These are phyloP conservation scores for Oryzias curvinotus DNA, from an alignment of 2,113 vertebrate species.

Conservation along the genomic window DNA sequence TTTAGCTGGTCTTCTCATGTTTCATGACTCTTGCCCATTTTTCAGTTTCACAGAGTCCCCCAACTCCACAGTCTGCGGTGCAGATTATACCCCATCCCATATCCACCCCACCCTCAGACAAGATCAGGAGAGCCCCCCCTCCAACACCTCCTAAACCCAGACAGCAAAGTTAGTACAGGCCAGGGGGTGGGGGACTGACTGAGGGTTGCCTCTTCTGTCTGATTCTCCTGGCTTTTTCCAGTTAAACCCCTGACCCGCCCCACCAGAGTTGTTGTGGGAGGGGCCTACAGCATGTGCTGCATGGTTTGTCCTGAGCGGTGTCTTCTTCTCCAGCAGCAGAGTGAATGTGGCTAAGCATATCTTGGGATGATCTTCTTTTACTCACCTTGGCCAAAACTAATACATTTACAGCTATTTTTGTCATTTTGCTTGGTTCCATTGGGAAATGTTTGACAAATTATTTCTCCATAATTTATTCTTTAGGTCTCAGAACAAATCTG, in stretches of 20 bases:
- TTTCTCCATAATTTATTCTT: too few relatives aligned
- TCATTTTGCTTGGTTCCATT: too few relatives aligned
- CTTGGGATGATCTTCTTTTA: not conserved
- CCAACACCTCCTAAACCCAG: conserved; percentile 84
- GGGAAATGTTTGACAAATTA: too few relatives aligned
- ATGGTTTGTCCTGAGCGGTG: conserved; percentile 53
- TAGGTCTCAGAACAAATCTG: too few relatives aligned
- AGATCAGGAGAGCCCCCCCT: conserved; percentile 80
- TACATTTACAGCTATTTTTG: too few relatives aligned
- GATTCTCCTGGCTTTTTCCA: conserved; percentile 29
- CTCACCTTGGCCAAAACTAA: too few relatives aligned
- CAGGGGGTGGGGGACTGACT: conserved; percentile 16
- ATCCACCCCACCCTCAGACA: conserved; percentile 77
- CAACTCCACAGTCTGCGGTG: conserved; percentile 68
- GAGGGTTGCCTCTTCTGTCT: conserved; percentile 65
- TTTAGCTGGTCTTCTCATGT: conserved; percentile 35
- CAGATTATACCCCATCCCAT: conserved; percentile 76
- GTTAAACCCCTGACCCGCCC: conserved; percentile 20
- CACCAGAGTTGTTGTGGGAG: conserved; percentile 9
- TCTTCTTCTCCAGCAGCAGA: conserved; percentile 26
- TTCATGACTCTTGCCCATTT: conserved; percentile 64
- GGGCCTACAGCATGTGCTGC: conserved; percentile 70
- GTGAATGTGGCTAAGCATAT: conserved; percentile 23
- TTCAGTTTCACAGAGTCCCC: conserved; percentile 67
- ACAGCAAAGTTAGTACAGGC: conserved; percentile 84